phyloP scores from a whole-genome alignment of 2,888 invertebrate genomes.

The Taphrorychus bicolor region DNA sequence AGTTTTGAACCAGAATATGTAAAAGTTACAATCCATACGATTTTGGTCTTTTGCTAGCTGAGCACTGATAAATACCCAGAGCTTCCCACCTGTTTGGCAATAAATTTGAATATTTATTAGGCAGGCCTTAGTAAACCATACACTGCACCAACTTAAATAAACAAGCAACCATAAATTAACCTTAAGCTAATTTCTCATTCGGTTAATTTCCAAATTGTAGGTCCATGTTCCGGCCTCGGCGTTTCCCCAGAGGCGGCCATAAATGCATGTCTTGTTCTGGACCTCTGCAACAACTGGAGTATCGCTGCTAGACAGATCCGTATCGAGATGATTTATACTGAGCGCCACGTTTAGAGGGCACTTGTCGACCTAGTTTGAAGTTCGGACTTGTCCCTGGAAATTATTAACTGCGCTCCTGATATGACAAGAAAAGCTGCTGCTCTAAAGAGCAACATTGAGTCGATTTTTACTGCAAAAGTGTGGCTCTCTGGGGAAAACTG shows the following conservation, averaged over 20 bases:
- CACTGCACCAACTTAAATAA: neutral
- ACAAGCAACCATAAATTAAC: neutral
- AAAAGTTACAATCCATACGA: no score
- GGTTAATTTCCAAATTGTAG: slow-evolving; percentile 6
- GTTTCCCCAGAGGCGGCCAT: slow-evolving; percentile 8
- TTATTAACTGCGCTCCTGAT: slow-evolving; percentile 32
- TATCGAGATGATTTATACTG: slow-evolving; percentile 30
- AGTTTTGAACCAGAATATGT: no score
- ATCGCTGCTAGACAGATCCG: slow-evolving; percentile 30
- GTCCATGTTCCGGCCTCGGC: neutral
- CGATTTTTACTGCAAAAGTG: slow-evolving; percentile 7
- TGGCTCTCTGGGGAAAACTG: neutral
- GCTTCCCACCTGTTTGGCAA: no score
- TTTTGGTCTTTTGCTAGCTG: no score
- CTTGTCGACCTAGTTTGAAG: slow-evolving; percentile 21
- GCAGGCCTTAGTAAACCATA: neutral
- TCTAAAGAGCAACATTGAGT: slow-evolving; percentile 13
- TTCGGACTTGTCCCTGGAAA: slow-evolving; percentile 28
- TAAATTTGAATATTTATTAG: no score
- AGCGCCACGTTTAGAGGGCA: slow-evolving; percentile 11
- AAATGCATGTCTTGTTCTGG: slow-evolving; percentile 16
- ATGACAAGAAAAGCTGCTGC: slow-evolving; percentile 31
- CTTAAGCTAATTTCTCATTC: neutral
- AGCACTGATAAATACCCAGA: no score
- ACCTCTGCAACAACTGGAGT: slow-evolving; percentile 1